Evolutionary conservation across 1,140 invertebrate genomes (phyloP), one percentile per base, ranked within the genome.

Genomic region (Pseudomyrmex sp.): DNA sequence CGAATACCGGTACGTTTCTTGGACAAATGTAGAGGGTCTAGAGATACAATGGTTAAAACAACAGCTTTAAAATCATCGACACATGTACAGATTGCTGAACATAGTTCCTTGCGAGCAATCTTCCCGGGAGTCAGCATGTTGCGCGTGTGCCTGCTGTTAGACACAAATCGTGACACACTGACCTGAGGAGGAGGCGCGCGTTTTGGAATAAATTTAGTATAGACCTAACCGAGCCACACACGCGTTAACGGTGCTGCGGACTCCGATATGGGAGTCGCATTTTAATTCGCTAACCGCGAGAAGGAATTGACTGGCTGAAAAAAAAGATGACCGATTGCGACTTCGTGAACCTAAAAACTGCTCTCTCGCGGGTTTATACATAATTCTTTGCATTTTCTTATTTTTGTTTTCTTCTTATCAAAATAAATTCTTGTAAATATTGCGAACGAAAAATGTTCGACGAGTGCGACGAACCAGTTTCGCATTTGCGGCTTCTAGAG

Each of bases 121-220:
- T 80, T 70, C 15, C 13, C 54, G 66, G 58, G 65, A 77, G 66
- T 59, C 77, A 56, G 20, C 65, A 54, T 26, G 50, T 26, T 56
- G 26, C 58, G 35, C 18, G 35, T 86, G 75, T 48, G 83, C 70
- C 58, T 75, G 70, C 50, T 72, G 66, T 58, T 77, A 61, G 70
- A 85, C 63, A 88, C 90, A 90, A 90, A 91, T 86, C 48, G 69
- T 90, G 91, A 75, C 91, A 91, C 79, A 92, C 91, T 92, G 85
- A 91, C 91, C 91, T 85, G 46, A 58, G 63, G 20, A 44, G 35
- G 35, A 35, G 35, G 35, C 35, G 20, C 26, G 83, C 66, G 77
- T 84, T 90, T 90, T 89, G 87, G 87, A 90, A 90, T 90, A 89
- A 89, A 83, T 89, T 90, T 89, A 83, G 82, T 61, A 35, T 35